A percentile compares a stretch with the other conserved stretches of the same genome.
phyloP scores from a whole-genome alignment of 1,140 invertebrate genomes.

The Pogonomyrmex californicus region DNA sequence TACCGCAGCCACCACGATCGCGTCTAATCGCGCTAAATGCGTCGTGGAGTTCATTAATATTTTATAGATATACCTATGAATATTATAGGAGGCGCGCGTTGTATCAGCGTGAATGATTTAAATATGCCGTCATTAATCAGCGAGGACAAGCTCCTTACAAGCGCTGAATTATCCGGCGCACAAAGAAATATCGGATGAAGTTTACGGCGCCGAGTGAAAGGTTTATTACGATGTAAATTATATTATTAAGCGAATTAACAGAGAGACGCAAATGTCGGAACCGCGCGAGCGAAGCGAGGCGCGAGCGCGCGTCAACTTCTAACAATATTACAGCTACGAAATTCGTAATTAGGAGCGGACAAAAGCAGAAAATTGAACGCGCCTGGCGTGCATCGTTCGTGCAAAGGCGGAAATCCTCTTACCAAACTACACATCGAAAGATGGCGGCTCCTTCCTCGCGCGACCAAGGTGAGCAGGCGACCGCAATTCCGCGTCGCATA shows the following conservation, averaged over 20 bases:
- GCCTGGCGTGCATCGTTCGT: constrained; percentile 56
- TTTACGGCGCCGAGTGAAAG: constrained; percentile 51
- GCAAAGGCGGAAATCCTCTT: constrained; percentile 62
- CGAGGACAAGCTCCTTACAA: constrained; percentile 9
- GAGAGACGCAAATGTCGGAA: constrained; percentile 62
- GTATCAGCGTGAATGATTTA: not conserved
- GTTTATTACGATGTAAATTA: constrained; percentile 66
- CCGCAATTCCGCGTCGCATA: constrained; percentile 54
- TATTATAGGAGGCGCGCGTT: not conserved
- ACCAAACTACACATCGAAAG: constrained; percentile 61
- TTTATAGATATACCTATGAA: constrained; percentile 22
- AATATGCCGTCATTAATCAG: constrained; percentile 27
- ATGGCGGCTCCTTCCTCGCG: constrained; percentile 46
- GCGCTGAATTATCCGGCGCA: constrained; percentile 35
- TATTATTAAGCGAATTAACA: constrained; percentile 59
- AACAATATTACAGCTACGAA: constrained; percentile 62
- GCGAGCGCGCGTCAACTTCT: constrained; percentile 55
- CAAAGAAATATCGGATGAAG: constrained; percentile 59
- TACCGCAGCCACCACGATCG: not conserved
- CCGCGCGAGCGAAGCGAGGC: constrained; percentile 28
- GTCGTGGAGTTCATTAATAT: not conserved
- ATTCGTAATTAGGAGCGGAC: constrained; percentile 62
- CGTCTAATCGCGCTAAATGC: not conserved
- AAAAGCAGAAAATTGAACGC: constrained; percentile 64
- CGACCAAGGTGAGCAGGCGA: constrained; percentile 21